phyloP scores from a whole-genome alignment of 2,797 vertebrate genomes.

The Parauchenoglanis punctatus region DNA sequence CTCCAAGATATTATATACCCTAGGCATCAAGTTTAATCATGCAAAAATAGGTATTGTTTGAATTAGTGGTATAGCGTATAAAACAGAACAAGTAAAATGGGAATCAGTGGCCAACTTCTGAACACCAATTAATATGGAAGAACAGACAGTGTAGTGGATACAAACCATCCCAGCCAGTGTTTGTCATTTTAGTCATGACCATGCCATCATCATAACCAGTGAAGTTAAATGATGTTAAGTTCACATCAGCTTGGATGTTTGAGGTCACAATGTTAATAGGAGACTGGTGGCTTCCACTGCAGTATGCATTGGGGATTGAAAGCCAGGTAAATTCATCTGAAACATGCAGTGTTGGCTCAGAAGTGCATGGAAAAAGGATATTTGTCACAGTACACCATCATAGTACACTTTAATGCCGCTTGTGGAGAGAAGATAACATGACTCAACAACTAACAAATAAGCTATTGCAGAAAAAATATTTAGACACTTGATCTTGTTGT shows the following conservation, averaged over 20 bases:
- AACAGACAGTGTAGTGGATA: background rate
- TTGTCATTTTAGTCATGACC: slow-evolving; percentile 38
- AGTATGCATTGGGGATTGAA: background rate
- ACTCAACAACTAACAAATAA: too few relatives aligned
- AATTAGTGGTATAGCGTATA: background rate
- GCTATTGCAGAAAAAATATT: too few relatives aligned
- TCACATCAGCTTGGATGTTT: background rate
- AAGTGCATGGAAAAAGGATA: too few relatives aligned
- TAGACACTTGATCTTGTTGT: too few relatives aligned
- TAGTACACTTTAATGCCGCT: too few relatives aligned
- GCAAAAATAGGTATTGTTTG: background rate
- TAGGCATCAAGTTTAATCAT: background rate
- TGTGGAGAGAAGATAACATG: too few relatives aligned
- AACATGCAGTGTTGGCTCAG: background rate
- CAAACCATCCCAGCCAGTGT: slow-evolving; percentile 60
- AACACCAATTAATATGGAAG: background rate
- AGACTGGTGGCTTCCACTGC: slow-evolving; percentile 71
- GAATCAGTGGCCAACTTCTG: background rate
- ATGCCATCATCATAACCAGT: slow-evolving; percentile 28
- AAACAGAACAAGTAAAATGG: background rate
- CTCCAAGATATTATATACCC: background rate
- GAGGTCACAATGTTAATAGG: slow-evolving; percentile 71
- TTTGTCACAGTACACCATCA: too few relatives aligned
- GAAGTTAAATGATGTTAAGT: slow-evolving; percentile 62
- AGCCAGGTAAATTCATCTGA: slow-evolving; percentile 66